phyloP scores from a whole-genome alignment of 1,140 invertebrate species.

The Glossosoma conforme region DNA sequence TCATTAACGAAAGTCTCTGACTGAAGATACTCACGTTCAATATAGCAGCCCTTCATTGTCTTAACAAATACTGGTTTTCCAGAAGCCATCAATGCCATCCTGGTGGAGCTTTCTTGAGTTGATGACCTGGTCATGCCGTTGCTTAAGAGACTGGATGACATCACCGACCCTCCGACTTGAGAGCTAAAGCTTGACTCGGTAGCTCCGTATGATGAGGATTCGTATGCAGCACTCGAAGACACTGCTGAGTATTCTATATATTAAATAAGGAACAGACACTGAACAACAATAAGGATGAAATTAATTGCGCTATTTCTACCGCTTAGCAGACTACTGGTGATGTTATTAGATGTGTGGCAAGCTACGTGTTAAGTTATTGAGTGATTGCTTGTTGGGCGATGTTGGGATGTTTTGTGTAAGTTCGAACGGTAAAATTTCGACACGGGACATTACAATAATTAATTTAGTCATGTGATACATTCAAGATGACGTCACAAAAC shows the following conservation, averaged over 20 bases:
- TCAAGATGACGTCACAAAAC: constrained; percentile 2
- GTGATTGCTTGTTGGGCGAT: background rate
- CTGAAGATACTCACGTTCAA: constrained; percentile 73
- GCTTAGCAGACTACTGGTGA: constrained; percentile 17
- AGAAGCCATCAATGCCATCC: constrained; percentile 34
- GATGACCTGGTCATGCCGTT: constrained; percentile 44
- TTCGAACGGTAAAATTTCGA: constrained; percentile 6
- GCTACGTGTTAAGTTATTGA: background rate
- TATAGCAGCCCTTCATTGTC: constrained; percentile 67
- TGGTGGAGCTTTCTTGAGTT: constrained; percentile 36
- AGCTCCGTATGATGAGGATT: constrained; percentile 40
- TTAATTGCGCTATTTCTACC: constrained; percentile 24
- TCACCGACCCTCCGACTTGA: constrained; percentile 38
- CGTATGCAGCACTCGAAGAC: constrained; percentile 48
- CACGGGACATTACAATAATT: background rate
- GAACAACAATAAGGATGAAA: constrained; percentile 17
- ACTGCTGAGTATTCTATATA: constrained; percentile 53
- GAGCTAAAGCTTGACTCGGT: constrained; percentile 27
- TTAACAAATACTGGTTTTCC: constrained; percentile 65
- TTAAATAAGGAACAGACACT: constrained; percentile 25
- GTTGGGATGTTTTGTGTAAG: constrained; percentile 10
- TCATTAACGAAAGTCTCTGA: too few species aligned
- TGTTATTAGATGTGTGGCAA: constrained; percentile 22
- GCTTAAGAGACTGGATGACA: constrained; percentile 38
- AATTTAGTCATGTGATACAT: background rate